Conservation (phyloP, 2,888 invertebrate species). For the Aspidiotus rigidus region DNA sequence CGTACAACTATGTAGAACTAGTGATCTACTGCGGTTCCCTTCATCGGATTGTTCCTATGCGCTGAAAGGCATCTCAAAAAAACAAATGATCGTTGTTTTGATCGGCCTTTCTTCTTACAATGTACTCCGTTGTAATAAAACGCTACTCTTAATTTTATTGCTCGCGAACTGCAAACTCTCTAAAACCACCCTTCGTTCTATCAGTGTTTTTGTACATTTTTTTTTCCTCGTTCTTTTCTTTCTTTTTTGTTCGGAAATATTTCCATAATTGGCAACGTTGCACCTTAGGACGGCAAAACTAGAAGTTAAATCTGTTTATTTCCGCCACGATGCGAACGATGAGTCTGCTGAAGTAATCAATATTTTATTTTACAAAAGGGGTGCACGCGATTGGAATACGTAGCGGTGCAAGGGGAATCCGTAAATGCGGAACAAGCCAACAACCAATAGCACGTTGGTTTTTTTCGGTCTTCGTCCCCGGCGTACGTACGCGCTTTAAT, state of each 20-base stretch:
- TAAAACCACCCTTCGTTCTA: too few species aligned
- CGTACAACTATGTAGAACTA: too few species aligned
- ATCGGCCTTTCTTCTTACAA: too few species aligned
- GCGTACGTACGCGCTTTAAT: conserved; percentile 15
- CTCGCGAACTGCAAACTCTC: too few species aligned
- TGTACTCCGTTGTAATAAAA: too few species aligned
- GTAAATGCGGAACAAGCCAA: conserved; percentile 11
- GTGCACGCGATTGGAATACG: conserved; percentile 10
- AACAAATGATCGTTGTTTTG: too few species aligned
- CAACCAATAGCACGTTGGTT: conserved; percentile 34
- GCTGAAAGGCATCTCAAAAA: too few species aligned
- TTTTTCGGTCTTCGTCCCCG: conserved; percentile 23
- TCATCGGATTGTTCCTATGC: too few species aligned
- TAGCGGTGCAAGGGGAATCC: not conserved
- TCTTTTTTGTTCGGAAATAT: not conserved
- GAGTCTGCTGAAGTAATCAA: conserved; percentile 34
- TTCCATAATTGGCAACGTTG: conserved; percentile 30
- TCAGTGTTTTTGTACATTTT: too few species aligned
- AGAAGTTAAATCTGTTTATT: conserved; percentile 34
- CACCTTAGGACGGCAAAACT: conserved; percentile 30
- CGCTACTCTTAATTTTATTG: too few species aligned
- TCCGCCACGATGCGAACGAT: conserved; percentile 34
- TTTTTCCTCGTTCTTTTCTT: too few species aligned
- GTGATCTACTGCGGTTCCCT: too few species aligned
- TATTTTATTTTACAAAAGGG: conserved; percentile 29